Evolutionary conservation across 1,140 invertebrate species (phyloP).

Genomic region (Limonius californicus): DNA sequence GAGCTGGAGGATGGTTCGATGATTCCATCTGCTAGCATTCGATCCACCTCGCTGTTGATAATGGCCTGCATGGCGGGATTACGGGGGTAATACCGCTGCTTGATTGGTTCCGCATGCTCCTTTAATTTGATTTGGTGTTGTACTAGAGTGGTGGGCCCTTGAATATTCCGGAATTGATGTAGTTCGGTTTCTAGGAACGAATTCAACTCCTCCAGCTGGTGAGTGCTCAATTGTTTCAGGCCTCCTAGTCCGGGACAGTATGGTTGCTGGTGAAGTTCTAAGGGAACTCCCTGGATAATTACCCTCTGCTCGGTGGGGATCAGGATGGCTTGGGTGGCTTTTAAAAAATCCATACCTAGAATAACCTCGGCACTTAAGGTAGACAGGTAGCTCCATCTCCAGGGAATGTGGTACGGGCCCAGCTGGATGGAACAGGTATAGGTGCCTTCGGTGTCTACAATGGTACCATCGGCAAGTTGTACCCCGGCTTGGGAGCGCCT

Average conservation of each 20-base stretch:
- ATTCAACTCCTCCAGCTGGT: not conserved
- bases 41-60: not conserved
- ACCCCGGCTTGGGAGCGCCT: not conserved
- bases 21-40: not conserved
- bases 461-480: too few relatives aligned
- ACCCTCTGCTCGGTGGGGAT: not conserved
- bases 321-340: not conserved
- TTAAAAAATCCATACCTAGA: not conserved
- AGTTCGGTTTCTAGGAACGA: not conserved
- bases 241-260: not conserved
- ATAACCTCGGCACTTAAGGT: not conserved
- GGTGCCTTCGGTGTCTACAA: not conserved
- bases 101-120: not conserved
- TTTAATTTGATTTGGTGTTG: not conserved
- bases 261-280: too few relatives aligned
- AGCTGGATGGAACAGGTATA: not conserved
- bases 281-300: not conserved
- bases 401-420: too few relatives aligned
- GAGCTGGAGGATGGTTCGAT: not conserved
- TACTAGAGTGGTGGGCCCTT: too few relatives aligned
- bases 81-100: not conserved
- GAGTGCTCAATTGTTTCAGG: too few relatives aligned
- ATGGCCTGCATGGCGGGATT: slow-evolving; percentile 1
- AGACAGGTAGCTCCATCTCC: too few relatives aligned
- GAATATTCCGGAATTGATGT: too few relatives aligned